Evolutionary conservation across 2,888 invertebrate genomes (phyloP).

Genomic region (Dorcus hopei): DNA sequence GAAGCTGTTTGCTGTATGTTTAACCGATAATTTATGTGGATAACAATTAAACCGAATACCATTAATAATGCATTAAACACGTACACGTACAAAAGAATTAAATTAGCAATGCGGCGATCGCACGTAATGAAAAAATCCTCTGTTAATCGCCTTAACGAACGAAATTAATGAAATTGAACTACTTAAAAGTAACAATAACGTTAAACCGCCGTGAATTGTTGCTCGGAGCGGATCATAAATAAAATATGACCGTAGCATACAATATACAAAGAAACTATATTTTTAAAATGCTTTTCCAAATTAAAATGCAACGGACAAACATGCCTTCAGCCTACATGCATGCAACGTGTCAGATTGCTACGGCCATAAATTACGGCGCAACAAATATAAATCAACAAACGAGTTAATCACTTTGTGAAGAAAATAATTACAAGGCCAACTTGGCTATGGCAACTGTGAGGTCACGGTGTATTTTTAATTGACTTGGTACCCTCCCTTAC

Average conservation of each 20-base stretch:
- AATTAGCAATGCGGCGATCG: constrained; percentile 7
- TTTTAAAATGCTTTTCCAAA: constrained; percentile 40
- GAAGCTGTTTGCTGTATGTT: constrained; percentile 9
- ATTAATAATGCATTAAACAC: constrained; percentile 11
- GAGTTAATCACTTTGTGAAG: constrained; percentile 51
- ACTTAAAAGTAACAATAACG: not conserved
- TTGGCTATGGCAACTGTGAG: constrained; percentile 27
- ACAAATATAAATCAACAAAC: constrained; percentile 51
- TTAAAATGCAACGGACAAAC: constrained; percentile 49
- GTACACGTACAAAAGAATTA: constrained; percentile 5
- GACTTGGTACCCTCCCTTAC: no score
- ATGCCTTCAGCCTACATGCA: constrained; percentile 50
- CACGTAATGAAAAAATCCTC: constrained; percentile 1
- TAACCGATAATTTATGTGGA: constrained; percentile 13
- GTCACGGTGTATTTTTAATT: constrained; percentile 19
- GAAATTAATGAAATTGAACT: constrained; percentile 11
- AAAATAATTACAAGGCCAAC: constrained; percentile 51
- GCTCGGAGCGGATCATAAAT: not conserved
- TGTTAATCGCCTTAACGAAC: constrained; percentile 14
- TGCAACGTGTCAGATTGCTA: constrained; percentile 48
- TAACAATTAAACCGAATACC: constrained; percentile 5
- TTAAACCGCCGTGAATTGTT: not conserved
- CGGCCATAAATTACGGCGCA: constrained; percentile 45
- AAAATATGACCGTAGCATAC: constrained; percentile 4
- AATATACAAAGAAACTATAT: constrained; percentile 12